Conservation (phyloP, 2,113 vertebrate species). For the Carlito syrichta region DNA sequence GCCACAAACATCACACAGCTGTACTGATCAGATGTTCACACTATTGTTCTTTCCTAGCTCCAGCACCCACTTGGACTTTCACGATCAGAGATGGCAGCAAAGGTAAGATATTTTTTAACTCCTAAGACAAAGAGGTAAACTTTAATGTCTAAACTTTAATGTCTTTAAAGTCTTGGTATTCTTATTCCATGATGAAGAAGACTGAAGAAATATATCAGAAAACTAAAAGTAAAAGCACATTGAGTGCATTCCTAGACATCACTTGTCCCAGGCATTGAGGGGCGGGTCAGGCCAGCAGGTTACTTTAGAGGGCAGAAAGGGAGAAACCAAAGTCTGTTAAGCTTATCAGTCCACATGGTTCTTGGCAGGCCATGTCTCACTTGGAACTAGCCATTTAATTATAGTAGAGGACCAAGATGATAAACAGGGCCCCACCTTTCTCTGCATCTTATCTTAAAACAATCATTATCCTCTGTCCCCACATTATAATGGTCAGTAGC, state of each 20-base stretch:
- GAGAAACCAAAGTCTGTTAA: not conserved
- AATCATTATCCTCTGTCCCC: not conserved
- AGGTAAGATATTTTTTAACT: constrained; percentile 53
- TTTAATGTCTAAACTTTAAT: not conserved
- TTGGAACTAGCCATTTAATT: not conserved
- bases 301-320: not conserved
- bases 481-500: not conserved
- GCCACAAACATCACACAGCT: not conserved
- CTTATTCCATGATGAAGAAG: not conserved
- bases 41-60: constrained; percentile 17
- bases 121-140: not conserved
- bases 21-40: not conserved
- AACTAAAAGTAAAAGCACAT: not conserved
- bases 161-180: not conserved
- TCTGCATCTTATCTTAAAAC: not conserved
- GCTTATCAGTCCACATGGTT: not conserved
- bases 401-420: not conserved
- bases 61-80: not conserved
- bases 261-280: not conserved
- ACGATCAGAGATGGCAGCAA: not conserved
- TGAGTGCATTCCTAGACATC: not conserved
- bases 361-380: not conserved
- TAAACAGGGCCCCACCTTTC: not conserved
- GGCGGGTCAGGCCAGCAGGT: not conserved
- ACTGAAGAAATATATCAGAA: not conserved